A percentile compares a stretch with the other conserved stretches of the same genome.
Evolutionary conservation across 2,888 invertebrate species (phyloP).

Genomic region (Eupithecia abbreviata): DNA sequence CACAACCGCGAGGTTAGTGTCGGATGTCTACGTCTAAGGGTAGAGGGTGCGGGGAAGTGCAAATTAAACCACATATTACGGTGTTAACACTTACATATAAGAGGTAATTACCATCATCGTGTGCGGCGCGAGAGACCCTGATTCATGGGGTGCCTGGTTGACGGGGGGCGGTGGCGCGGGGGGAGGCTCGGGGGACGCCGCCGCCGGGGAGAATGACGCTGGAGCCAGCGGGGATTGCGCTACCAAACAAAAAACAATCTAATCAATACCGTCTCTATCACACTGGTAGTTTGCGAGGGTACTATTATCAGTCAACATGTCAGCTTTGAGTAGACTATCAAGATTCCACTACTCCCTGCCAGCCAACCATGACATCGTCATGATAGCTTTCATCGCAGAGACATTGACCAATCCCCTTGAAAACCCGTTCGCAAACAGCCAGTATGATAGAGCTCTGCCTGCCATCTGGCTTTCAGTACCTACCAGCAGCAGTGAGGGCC

Average conservation of each 20-base stretch:
- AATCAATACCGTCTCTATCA: neutral
- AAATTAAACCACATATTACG: slow-evolving; percentile 81
- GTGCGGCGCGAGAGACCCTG: slow-evolving; percentile 76
- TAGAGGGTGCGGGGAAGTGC: slow-evolving; percentile 76
- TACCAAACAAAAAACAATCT: slow-evolving; percentile 44
- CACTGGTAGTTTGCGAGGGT: neutral
- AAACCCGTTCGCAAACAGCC: neutral
- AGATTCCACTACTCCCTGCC: neutral
- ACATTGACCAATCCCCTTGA: neutral
- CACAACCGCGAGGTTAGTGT: slow-evolving; percentile 43
- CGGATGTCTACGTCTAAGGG: slow-evolving; percentile 54
- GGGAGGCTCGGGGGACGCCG: slow-evolving; percentile 85
- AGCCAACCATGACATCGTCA: no score
- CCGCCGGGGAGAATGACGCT: slow-evolving; percentile 82
- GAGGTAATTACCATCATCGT: slow-evolving; percentile 85
- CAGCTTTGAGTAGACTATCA: neutral
- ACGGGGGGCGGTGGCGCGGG: slow-evolving; percentile 83
- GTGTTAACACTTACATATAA: slow-evolving; percentile 84
- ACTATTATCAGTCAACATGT: neutral
- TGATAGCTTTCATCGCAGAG: neutral
- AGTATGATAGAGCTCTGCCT: neutral
- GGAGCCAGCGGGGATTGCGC: slow-evolving; percentile 85
- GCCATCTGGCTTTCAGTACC: slow-evolving; percentile 25
- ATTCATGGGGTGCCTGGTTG: slow-evolving; percentile 69
- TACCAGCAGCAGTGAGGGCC: slow-evolving; percentile 79